Percentiles rank a stretch among this genome's conserved stretches.
Evolutionary conservation across 1,140 invertebrate genomes (phyloP).

Genomic region (Dreissena polymorpha): DNA sequence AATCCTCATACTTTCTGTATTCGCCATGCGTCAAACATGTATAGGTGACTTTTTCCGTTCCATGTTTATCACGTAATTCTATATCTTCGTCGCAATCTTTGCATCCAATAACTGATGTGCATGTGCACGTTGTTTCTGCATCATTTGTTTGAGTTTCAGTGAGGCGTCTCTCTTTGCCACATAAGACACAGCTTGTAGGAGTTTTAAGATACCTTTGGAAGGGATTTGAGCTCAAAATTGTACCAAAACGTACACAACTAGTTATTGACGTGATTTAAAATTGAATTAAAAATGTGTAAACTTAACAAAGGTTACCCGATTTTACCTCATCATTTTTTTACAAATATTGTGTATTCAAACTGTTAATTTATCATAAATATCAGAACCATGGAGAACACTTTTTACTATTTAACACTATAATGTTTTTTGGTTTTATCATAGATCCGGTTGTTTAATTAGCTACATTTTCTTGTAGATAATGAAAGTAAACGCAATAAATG

Average conservation of each 20-base stretch:
- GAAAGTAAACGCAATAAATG: background rate
- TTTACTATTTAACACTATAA: too few species aligned
- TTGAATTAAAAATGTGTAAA: too few species aligned
- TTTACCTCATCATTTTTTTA: too few species aligned
- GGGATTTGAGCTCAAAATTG: background rate
- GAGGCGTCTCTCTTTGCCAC: background rate
- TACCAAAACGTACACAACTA: background rate
- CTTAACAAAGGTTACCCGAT: too few species aligned
- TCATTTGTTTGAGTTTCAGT: background rate
- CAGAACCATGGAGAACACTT: too few species aligned
- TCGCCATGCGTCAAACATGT: conserved; percentile 22
- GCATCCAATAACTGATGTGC: conserved; percentile 33
- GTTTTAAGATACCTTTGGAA: background rate
- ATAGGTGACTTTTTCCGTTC: conserved; percentile 9
- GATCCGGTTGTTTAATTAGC: too few species aligned
- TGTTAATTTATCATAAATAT: too few species aligned
- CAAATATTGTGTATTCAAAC: too few species aligned
- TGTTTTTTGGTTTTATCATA: too few species aligned
- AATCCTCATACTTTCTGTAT: conserved; percentile 51
- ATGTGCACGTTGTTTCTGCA: conserved; percentile 4
- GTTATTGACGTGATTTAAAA: too few species aligned
- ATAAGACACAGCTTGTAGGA: background rate
- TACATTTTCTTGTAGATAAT: background rate
- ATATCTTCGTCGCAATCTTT: conserved; percentile 27
- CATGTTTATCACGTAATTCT: background rate